Conservation (phyloP, 2,888 invertebrate species). For the Prosapia bicincta region DNA sequence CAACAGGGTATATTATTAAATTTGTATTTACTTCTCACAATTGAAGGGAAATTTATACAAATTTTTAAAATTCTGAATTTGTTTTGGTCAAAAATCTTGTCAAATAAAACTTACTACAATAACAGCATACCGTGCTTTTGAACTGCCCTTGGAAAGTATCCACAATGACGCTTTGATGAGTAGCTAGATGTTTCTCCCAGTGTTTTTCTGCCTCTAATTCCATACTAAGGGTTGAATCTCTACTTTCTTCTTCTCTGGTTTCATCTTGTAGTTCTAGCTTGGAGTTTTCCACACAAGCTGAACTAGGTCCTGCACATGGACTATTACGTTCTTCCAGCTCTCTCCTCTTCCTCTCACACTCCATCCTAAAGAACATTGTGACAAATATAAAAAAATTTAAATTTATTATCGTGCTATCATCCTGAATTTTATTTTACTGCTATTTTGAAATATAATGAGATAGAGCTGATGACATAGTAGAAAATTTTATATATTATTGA, state of each 20-base stretch:
- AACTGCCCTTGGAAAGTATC: constrained; percentile 63
- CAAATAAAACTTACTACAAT: no score
- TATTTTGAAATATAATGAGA: no score
- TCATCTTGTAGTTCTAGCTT: not conserved
- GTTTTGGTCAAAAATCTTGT: no score
- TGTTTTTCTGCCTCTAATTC: constrained; percentile 51
- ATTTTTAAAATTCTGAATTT: no score
- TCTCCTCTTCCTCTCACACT: constrained; percentile 18
- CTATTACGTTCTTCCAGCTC: not conserved
- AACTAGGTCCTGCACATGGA: constrained; percentile 16
- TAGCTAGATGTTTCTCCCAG: constrained; percentile 54
- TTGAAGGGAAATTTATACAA: no score
- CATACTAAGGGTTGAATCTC: constrained; percentile 33
- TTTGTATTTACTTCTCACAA: no score
- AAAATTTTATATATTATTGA: no score
- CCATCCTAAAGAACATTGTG: constrained; percentile 11
- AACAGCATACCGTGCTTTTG: constrained; percentile 58
- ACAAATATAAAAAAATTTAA: no score
- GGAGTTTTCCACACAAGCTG: not conserved
- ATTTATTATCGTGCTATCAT: no score
- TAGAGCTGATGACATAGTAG: no score
- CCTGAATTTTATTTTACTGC: no score
- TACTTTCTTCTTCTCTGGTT: constrained; percentile 32
- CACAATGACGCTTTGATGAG: constrained; percentile 57
- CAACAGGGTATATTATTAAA: no score